Conservation (phyloP, 2,113 vertebrate genomes). For the Trichechus manatus region DNA sequence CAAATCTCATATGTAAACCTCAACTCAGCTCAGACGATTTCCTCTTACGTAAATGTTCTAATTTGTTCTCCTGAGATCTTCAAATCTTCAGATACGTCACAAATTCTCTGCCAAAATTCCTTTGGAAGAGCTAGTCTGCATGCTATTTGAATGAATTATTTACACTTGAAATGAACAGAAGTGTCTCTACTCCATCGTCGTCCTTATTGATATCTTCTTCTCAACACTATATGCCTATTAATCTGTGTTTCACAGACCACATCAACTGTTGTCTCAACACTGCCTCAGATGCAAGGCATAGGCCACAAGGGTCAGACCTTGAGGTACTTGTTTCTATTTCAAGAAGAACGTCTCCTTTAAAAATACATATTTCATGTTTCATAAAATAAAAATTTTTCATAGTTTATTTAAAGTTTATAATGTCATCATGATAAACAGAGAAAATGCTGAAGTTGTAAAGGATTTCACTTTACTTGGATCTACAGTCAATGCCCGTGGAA, state of each 20-base stretch:
- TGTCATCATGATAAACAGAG: no score
- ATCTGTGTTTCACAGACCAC: background rate
- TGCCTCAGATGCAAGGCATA: background rate
- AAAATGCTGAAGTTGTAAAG: no score
- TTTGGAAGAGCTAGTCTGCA: background rate
- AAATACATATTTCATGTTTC: no score
- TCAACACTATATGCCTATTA: background rate
- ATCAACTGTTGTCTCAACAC: background rate
- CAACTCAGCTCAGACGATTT: background rate
- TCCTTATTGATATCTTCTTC: background rate
- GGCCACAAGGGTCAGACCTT: rapidly evolving
- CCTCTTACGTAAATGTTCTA: background rate
- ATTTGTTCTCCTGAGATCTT: background rate
- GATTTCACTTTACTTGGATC: no score
- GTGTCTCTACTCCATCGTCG: background rate
- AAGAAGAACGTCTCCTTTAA: background rate
- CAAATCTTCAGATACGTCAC: background rate
- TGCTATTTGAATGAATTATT: background rate
- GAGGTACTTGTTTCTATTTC: background rate
- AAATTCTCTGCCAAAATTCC: background rate
- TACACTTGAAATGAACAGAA: conserved; percentile 10
- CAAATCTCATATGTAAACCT: background rate
- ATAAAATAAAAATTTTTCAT: no score
- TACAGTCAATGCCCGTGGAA: no score
- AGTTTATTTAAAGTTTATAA: no score